phyloP scores from a whole-genome alignment of 2,113 vertebrate species.

The Pygoscelis antarcticus region DNA sequence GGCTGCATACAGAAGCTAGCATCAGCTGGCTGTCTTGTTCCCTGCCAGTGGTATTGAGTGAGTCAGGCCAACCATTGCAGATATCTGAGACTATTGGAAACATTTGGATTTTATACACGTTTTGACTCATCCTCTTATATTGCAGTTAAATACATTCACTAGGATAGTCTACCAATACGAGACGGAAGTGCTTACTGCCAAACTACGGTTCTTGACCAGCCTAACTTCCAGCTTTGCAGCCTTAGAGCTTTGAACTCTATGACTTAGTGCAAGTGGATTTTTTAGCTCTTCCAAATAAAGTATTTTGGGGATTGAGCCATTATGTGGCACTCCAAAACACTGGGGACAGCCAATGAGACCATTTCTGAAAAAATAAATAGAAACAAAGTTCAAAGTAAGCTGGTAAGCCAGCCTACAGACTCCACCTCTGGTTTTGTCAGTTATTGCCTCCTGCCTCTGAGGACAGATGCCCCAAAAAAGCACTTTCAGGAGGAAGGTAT shows the following conservation, averaged over 20 bases:
- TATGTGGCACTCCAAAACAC: background rate
- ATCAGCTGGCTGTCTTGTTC: background rate
- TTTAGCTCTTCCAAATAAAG: background rate
- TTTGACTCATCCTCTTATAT: background rate
- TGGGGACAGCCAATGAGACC: background rate
- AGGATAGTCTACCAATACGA: fast-evolving
- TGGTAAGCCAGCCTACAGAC: background rate
- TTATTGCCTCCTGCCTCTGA: background rate
- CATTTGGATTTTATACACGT: background rate
- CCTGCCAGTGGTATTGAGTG: background rate
- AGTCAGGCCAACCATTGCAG: background rate
- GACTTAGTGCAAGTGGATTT: background rate
- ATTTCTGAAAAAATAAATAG: background rate
- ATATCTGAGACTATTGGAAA: background rate
- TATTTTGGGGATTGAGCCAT: background rate
- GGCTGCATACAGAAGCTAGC: background rate
- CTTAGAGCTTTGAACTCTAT: background rate
- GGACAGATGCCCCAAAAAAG: background rate
- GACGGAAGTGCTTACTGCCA: background rate
- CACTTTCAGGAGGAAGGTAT: background rate
- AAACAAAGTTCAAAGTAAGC: background rate
- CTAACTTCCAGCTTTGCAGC: background rate
- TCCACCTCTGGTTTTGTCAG: background rate
- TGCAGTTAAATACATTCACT: background rate
- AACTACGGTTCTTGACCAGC: background rate